phyloP scores from a whole-genome alignment of 2,888 invertebrate species.

The Strigamia transsilvanica region DNA sequence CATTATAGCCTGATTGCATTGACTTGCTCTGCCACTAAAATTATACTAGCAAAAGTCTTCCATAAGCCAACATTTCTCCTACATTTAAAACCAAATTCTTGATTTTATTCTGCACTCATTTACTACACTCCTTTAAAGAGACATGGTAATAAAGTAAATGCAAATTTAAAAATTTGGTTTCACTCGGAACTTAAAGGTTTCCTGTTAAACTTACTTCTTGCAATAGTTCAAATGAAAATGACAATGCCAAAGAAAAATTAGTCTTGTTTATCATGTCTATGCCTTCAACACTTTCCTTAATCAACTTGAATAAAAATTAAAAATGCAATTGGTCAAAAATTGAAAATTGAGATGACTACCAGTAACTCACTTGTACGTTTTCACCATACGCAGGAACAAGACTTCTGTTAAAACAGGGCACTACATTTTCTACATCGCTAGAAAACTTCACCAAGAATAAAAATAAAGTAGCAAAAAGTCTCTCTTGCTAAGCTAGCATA shows the following conservation, averaged over 20 bases:
- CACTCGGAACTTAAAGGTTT: background rate
- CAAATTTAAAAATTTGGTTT: background rate
- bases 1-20: slow-evolving; percentile 99
- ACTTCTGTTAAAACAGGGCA: slow-evolving; percentile 84
- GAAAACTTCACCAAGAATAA: slow-evolving; percentile 68
- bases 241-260: slow-evolving; percentile 82
- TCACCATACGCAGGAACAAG: slow-evolving; percentile 81
- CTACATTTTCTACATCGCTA: slow-evolving; percentile 75
- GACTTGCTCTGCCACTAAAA: slow-evolving; percentile 76
- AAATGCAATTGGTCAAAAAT: background rate
- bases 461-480: background rate
- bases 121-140: no score
- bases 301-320: slow-evolving; percentile 70
- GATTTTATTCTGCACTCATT: background rate
- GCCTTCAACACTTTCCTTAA: slow-evolving; percentile 74
- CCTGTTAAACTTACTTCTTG: background rate
- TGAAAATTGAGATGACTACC: background rate
- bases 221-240: slow-evolving; percentile 82
- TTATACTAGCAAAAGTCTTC: slow-evolving; percentile 65
- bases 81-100: background rate
- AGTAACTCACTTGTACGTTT: slow-evolving; percentile 63
- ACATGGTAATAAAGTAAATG: no score
- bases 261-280: slow-evolving; percentile 81
- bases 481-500: slow-evolving; percentile 58
- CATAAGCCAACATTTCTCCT: background rate